Conservation (phyloP, 2,797 vertebrate genomes). For the Intellagama lesueurii region DNA sequence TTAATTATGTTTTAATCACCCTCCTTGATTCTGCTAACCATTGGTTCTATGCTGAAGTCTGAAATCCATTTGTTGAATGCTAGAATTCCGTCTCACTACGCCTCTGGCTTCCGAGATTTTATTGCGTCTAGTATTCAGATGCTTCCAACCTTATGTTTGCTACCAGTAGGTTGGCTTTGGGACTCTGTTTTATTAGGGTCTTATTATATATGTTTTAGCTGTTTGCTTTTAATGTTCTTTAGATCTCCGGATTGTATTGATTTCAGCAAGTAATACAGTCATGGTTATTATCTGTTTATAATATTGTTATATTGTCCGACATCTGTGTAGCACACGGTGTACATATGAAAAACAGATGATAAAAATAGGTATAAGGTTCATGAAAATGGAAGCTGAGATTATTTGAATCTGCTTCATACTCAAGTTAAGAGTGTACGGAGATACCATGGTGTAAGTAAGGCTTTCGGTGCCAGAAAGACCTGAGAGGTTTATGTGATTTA, state of each 20-base stretch:
- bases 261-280: background rate
- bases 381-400: background rate
- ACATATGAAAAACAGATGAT: background rate
- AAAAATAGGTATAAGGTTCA: background rate
- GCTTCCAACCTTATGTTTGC: slow-evolving; percentile 6
- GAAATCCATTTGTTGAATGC: background rate
- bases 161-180: background rate
- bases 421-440: background rate
- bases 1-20: background rate
- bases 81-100: no score
- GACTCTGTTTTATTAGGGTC: slow-evolving; percentile 17
- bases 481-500: background rate
- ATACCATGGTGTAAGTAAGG: background rate
- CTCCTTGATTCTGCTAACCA: background rate
- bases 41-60: background rate
- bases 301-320: no score
- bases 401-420: background rate
- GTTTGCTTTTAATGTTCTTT: background rate
- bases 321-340: background rate
- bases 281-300: background rate
- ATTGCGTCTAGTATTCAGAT: no score
- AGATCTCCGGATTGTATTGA: slow-evolving; percentile 15
- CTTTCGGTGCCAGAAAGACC: background rate
- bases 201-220: background rate
- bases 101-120: background rate